phyloP scores from a whole-genome alignment of 2,888 invertebrate genomes.

The Phania funesta region DNA sequence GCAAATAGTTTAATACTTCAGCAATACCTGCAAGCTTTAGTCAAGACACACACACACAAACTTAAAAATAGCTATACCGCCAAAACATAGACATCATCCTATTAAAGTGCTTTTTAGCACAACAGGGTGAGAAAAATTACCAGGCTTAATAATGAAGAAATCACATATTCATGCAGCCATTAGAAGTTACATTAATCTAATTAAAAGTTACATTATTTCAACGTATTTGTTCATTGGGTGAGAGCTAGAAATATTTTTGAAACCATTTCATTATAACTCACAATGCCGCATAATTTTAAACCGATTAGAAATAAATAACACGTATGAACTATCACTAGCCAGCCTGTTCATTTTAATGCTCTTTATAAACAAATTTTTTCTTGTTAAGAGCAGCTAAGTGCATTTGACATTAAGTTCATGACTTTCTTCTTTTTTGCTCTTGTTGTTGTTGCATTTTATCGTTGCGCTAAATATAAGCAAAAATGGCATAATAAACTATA shows the following conservation, averaged over 20 bases:
- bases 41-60: not conserved
- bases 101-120: not conserved
- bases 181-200: too few species aligned
- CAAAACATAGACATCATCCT: conserved; percentile 5
- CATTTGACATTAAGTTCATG: conserved; percentile 54
- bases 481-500: conserved; percentile 35
- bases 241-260: too few species aligned
- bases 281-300: too few species aligned
- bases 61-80: not conserved
- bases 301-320: too few species aligned
- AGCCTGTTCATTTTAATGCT: conserved; percentile 1
- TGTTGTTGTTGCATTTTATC: conserved; percentile 14
- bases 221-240: too few species aligned
- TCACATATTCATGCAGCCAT: too few species aligned
- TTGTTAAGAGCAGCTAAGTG: conserved; percentile 44
- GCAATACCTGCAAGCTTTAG: not conserved
- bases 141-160: too few species aligned
- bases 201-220: too few species aligned
- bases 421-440: not conserved
- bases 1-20: conserved; percentile 34
- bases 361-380: conserved; percentile 9
- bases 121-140: conserved; percentile 11
- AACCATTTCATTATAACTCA: too few species aligned
- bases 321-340: not conserved
- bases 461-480: conserved; percentile 34